Base-by-base conservation (phyloP, 1,140 invertebrate species). In the Penaeus vannamei region DNA sequence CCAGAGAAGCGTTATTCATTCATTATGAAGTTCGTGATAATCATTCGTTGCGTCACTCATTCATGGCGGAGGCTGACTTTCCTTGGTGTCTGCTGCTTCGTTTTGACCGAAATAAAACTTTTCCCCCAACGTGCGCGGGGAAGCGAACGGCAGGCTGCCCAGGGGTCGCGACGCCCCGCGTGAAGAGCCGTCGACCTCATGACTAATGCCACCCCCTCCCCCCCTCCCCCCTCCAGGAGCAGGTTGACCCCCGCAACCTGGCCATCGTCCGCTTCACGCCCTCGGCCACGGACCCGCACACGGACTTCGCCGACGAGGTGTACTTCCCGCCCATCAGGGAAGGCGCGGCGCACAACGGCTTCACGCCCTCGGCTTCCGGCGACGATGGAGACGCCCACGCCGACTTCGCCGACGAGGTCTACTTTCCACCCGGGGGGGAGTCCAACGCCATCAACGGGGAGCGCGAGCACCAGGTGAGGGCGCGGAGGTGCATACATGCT, bases 261-360 rank as follows among this genome's bases (percentile, higher is more conserved):
- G 97, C 97, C 29, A 96, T 96, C 91, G 95, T 98, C 2, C 95
- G 95, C 88, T 97, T 97, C 91, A 96, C 95, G 1, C 96, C 96
- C 8, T 96, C 96, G 85, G 94, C 94, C 62, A 93, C 94, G 5
- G 93, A 96, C 91, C 94, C 94, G 2, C 94, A 95, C 90, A 94
- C 95, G 8, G 94, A 96, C 90, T 96, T 95, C 92, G 95, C 96
- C 4, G 96, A 97, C 91, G 95, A 96, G 93, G 93, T 96, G n/a
- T 97, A 96, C 92, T 95, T 95, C 92, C 95, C 96, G 59, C 95
- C 96, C 29, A 92, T 92, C n/a, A 92, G 92, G 42, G 87, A 90
- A 29, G 66, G 77, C 22, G 69, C 77, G 23, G 26, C 59, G 61
- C 46, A 64, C 46, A 84, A 53, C 23, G 62, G 77, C 59, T 10